Base-by-base conservation (phyloP, 2,797 vertebrate species). In the Tenualosa thibaudeaui region DNA sequence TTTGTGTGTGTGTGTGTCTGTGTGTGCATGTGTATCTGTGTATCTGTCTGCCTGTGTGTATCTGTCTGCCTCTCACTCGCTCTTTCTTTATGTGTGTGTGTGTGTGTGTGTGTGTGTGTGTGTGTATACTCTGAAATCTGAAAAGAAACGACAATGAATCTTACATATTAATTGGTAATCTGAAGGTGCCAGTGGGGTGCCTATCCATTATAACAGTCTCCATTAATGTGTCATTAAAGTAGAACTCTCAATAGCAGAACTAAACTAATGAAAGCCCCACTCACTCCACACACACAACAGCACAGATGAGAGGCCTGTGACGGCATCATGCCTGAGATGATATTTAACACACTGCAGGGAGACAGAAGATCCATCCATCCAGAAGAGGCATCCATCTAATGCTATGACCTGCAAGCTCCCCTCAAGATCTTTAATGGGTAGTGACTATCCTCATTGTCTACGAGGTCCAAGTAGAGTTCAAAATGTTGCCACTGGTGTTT, bases 181-280 rank as follows among this genome's bases (percentile, higher is more conserved):
- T 75, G 37, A 15, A 75, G 17, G 68, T 40, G 31, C 37, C 37
- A 37, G 68, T 12, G 15, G 68, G 37, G 0, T 75, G 68, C 31
- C 37, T 75, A 75, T 37, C 68, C 31, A 43, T 75, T 75, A 75
- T 40, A 12, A 40, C 37, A 37, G 40, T 75, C 37, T 26, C 68
- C 68, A 75, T 75, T 75, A 75, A 43, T 40, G 68, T 75, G 68
- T 43, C 68, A 43, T 75, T 75, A 75, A 37, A 75, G 37, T 31
- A 40, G 13, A 40, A 75, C 40, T 75, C 5, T 13, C 40, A 15
- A 19, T 31, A 15, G 68, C 40, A 75, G 26, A 40, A 31, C 37
- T 75, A 31, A 40, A 75, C 31, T 40, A 75, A 40, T 75, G 68
- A 75, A 6, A 19, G 68, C 68, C 68, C 5, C 68, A 40, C 56